Percentiles rank a stretch among this genome's conserved stretches.
Evolutionary conservation across 2,888 invertebrate genomes (phyloP).

Genomic region (Andrena camellia): DNA sequence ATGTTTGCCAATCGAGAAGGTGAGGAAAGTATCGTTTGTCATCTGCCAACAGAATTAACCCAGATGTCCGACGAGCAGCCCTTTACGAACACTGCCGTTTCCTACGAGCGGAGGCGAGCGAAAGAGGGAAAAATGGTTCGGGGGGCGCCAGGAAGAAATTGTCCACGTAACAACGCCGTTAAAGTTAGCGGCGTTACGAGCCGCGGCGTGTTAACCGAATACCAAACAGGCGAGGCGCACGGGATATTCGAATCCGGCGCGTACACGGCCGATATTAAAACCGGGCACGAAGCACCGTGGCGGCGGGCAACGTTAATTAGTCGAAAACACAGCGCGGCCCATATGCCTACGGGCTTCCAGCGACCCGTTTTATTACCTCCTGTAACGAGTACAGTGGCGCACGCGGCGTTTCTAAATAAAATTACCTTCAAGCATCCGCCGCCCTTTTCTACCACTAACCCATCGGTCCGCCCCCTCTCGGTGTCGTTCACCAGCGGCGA

Average conservation of each 20-base stretch:
- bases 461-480: constrained; percentile 4
- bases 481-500: constrained; percentile 37
- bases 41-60: not conserved
- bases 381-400: constrained; percentile 71
- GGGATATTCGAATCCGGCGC: constrained; percentile 55
- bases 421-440: constrained; percentile 66
- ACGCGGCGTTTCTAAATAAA: constrained; percentile 74
- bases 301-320: constrained; percentile 72
- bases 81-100: not conserved
- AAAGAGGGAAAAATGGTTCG: not conserved
- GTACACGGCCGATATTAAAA: constrained; percentile 69
- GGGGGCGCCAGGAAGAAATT: constrained; percentile 35
- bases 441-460: constrained; percentile 46
- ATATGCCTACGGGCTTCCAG: constrained; percentile 67
- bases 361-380: constrained; percentile 70
- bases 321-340: constrained; percentile 70
- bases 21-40: not conserved
- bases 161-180: constrained; percentile 50
- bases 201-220: constrained; percentile 34
- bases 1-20: not conserved
- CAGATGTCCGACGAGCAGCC: not conserved
- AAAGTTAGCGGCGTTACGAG: constrained; percentile 38
- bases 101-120: not conserved
- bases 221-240: constrained; percentile 37
- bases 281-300: constrained; percentile 65